A percentile compares a stretch with the other conserved stretches of the same genome.
phyloP scores from a whole-genome alignment of 2,888 invertebrate species.

The Melanchra persicariae region DNA sequence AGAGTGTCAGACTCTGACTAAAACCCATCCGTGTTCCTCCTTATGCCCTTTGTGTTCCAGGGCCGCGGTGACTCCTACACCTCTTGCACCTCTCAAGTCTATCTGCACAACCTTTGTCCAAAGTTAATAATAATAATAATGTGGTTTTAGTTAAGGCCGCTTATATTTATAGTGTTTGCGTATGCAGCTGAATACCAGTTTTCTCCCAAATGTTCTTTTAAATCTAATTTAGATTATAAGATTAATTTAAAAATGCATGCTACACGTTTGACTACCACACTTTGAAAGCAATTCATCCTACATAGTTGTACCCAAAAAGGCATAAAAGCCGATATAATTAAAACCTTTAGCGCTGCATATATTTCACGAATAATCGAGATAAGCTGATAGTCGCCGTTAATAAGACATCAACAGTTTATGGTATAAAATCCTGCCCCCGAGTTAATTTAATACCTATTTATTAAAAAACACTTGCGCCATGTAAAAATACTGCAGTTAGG shows the following conservation, averaged over 20 bases:
- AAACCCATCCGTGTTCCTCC: no score
- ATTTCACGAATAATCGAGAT: constrained; percentile 81
- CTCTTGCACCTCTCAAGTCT: no score
- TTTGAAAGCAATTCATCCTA: constrained; percentile 30
- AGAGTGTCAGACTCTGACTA: no score
- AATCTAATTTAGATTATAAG: neutral
- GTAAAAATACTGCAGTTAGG: constrained; percentile 78
- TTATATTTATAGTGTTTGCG: no score
- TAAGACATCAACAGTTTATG: constrained; percentile 88
- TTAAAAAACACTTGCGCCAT: constrained; percentile 87
- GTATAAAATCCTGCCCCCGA: constrained; percentile 81
- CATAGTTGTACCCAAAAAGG: constrained; percentile 48
- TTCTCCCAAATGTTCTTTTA: neutral
- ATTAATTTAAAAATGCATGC: neutral
- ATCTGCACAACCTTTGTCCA: no score
- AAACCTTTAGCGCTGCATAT: constrained; percentile 86
- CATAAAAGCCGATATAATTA: constrained; percentile 74
- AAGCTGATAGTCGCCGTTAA: constrained; percentile 79
- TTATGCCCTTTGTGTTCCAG: no score
- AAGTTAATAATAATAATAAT: no score
- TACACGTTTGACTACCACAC: neutral
- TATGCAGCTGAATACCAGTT: no score
- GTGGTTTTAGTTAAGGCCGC: no score
- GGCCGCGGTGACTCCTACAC: no score
- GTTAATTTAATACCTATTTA: constrained; percentile 87